These are phyloP conservation scores for Melanostigma gelatinosum DNA, from an alignment of 2,113 vertebrate species.

Conservation along the genomic window DNA sequence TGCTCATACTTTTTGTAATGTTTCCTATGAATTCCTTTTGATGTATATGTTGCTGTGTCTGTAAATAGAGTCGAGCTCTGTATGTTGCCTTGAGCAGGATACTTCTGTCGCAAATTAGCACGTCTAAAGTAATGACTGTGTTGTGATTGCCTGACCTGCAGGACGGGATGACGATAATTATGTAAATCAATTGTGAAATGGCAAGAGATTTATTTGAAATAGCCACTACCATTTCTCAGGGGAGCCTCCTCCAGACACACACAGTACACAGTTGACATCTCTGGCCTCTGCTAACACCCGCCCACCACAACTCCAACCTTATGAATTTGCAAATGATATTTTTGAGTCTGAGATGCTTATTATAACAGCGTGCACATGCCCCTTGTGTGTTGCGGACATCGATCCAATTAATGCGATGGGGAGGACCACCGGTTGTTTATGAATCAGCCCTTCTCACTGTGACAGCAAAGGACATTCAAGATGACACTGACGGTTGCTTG, in stretches of 20 bases:
- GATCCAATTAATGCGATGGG: slow-evolving; percentile 9
- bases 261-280: neutral
- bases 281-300: neutral
- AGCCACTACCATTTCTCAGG: slow-evolving; percentile 6
- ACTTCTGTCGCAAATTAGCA: slow-evolving; percentile 15
- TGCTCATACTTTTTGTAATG: neutral
- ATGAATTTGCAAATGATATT: neutral
- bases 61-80: neutral
- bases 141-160: slow-evolving; percentile 11
- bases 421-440: slow-evolving; percentile 5
- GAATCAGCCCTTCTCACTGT: slow-evolving; percentile 46
- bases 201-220: slow-evolving; percentile 12
- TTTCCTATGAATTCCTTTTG: neutral
- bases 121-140: neutral
- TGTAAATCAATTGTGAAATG: slow-evolving; percentile 30
- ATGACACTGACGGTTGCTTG: slow-evolving; percentile 48
- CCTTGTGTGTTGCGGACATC: neutral
- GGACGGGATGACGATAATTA: slow-evolving; percentile 28
- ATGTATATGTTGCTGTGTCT: slow-evolving; percentile 14
- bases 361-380: neutral
- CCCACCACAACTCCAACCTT: neutral
- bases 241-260: neutral
- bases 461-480: slow-evolving; percentile 53
- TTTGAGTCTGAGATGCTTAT: neutral
- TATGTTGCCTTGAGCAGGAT: neutral